Percentiles rank a stretch among this genome's conserved stretches.
phyloP scores from a whole-genome alignment of 2,797 vertebrate genomes.

The Hypotaenidia okinawae region DNA sequence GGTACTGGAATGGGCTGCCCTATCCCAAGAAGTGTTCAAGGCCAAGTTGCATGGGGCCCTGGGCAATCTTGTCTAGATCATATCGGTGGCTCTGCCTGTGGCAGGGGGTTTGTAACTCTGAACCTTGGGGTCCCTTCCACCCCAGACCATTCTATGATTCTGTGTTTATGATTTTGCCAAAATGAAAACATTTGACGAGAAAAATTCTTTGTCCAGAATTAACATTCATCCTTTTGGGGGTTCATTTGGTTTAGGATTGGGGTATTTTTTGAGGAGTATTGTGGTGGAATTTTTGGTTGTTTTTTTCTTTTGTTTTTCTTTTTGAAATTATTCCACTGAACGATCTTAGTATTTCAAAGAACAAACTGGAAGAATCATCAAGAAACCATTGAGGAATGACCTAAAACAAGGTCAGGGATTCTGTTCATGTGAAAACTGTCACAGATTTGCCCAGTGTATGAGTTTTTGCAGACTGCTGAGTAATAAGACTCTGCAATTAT shows the following conservation, averaged over 20 bases:
- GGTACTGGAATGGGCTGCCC: too few species aligned
- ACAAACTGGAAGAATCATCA: background rate
- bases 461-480: background rate
- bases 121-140: too few species aligned
- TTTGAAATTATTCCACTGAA: background rate
- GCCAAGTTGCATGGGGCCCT: too few species aligned
- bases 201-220: background rate
- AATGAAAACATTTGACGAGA: background rate
- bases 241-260: background rate
- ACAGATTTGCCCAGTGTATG: background rate
- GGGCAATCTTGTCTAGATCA: too few species aligned
- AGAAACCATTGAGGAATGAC: background rate
- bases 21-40: too few species aligned
- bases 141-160: too few species aligned
- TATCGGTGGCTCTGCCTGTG: too few species aligned
- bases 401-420: background rate
- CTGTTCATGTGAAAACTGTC: background rate
- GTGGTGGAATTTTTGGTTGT: too few species aligned
- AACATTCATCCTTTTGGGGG: background rate
- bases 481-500: background rate
- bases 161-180: background rate
- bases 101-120: too few species aligned
- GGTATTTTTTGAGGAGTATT: accelerated
- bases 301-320: background rate
- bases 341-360: background rate